These are phyloP conservation scores for Sminthopsis crassicaudata DNA, from an alignment of 2,113 vertebrate genomes.

Conservation along the genomic window DNA sequence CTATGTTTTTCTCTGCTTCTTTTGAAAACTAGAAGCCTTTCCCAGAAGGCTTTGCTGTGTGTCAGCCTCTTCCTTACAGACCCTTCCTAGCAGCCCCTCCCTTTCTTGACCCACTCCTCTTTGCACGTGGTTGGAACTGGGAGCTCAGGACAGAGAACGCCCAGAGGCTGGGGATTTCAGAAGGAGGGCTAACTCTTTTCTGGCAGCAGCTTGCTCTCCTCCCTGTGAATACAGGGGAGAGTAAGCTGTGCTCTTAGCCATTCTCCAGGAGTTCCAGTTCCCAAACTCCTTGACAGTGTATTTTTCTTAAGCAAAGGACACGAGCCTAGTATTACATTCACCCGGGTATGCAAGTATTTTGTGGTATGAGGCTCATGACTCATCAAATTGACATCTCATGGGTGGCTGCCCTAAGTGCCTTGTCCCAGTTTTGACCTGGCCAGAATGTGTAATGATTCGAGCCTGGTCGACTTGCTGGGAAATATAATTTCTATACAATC, in stretches of 20 bases:
- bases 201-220: neutral
- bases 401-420: neutral
- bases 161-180: neutral
- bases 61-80: neutral
- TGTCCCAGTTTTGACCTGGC: neutral
- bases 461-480: neutral
- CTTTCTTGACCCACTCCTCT: neutral
- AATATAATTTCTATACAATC: neutral
- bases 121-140: neutral
- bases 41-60: neutral
- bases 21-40: neutral
- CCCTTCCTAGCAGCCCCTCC: neutral
- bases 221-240: neutral
- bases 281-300: neutral
- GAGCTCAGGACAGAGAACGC: neutral
- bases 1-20: neutral
- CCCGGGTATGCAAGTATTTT: conserved; percentile 8
- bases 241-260: neutral
- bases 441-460: neutral
- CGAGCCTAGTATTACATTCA: neutral
- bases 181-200: neutral
- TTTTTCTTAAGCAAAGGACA: conserved; percentile 16
- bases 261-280: neutral
- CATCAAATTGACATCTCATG: neutral
- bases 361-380: neutral